A percentile compares a stretch with the other conserved stretches of the same genome.
Conservation (phyloP, 2,888 invertebrate genomes). For the Campoplex capitator region DNA sequence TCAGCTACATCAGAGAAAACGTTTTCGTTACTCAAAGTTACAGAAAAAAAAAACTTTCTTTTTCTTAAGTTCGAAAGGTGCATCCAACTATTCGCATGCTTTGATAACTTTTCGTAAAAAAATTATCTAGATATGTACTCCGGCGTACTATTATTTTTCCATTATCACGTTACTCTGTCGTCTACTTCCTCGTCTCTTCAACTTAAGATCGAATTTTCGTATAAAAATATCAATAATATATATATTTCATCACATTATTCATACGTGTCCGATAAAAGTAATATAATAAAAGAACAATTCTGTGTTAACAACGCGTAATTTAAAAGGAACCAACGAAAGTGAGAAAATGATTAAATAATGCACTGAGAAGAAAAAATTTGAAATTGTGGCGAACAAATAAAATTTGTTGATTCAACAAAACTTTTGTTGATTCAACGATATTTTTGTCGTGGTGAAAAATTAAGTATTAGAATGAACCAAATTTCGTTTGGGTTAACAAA, state of each 20-base stretch:
- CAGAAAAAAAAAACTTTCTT: not conserved
- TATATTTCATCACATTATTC: not conserved
- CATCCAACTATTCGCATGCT: not conserved
- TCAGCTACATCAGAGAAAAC: too few species aligned
- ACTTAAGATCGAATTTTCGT: not conserved
- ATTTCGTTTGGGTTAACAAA: too few species aligned
- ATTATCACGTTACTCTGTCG: slow-evolving; percentile 47
- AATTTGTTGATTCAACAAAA: too few species aligned
- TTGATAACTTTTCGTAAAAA: not conserved
- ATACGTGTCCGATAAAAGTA: not conserved
- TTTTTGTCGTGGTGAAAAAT: too few species aligned
- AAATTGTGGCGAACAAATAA: too few species aligned
- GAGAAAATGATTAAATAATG: too few species aligned
- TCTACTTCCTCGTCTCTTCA: not conserved
- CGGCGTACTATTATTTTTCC: slow-evolving; percentile 59
- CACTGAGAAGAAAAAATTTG: too few species aligned
- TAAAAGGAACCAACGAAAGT: too few species aligned
- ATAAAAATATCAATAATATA: not conserved
- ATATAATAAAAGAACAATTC: not conserved
- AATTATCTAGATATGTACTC: not conserved
- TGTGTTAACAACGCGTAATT: too few species aligned
- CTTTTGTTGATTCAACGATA: too few species aligned
- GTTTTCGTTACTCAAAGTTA: not conserved
- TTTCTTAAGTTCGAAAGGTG: not conserved
- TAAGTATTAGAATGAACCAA: too few species aligned